Percentiles rank a stretch among this genome's conserved stretches.
Evolutionary conservation across 2,113 vertebrate genomes (phyloP).

Genomic region (Clarias macrocephalus): DNA sequence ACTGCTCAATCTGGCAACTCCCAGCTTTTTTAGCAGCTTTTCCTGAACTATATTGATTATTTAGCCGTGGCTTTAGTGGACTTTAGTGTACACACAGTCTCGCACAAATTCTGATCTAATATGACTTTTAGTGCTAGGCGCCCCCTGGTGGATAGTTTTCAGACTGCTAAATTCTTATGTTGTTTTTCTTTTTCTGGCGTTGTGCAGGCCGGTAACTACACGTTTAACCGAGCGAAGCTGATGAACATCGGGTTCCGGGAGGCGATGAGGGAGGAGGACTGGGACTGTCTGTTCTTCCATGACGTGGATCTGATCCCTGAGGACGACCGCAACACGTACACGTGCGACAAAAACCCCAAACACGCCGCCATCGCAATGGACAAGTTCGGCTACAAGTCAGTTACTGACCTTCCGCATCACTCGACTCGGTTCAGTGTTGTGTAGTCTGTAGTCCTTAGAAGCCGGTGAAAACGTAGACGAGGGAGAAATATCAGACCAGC

Average conservation of each 20-base stretch:
- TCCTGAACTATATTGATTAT: too few species aligned
- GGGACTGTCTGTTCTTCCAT: slow-evolving; percentile 82
- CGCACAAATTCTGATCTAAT: neutral
- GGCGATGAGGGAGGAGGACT: slow-evolving; percentile 81
- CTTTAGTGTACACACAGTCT: neutral
- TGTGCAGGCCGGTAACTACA: slow-evolving; percentile 72
- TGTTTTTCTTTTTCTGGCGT: neutral
- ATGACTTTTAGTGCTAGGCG: neutral
- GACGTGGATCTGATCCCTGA: slow-evolving; percentile 83
- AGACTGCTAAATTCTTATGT: neutral
- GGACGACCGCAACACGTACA: slow-evolving; percentile 77
- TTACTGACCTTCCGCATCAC: neutral
- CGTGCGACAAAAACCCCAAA: slow-evolving; percentile 76
- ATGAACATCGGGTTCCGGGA: slow-evolving; percentile 82
- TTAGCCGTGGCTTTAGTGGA: neutral
- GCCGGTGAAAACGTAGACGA: neutral
- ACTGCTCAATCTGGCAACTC: too few species aligned
- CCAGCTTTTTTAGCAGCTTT: too few species aligned
- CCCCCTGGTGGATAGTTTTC: neutral
- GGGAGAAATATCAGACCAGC: too few species aligned
- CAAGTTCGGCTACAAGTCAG: slow-evolving; percentile 85
- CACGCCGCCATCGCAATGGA: slow-evolving; percentile 82
- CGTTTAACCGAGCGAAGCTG: slow-evolving; percentile 79
- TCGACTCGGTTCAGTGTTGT: neutral
- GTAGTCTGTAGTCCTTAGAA: neutral